Evolutionary conservation across 2,888 invertebrate genomes (phyloP).

Genomic region (Elegia similella): DNA sequence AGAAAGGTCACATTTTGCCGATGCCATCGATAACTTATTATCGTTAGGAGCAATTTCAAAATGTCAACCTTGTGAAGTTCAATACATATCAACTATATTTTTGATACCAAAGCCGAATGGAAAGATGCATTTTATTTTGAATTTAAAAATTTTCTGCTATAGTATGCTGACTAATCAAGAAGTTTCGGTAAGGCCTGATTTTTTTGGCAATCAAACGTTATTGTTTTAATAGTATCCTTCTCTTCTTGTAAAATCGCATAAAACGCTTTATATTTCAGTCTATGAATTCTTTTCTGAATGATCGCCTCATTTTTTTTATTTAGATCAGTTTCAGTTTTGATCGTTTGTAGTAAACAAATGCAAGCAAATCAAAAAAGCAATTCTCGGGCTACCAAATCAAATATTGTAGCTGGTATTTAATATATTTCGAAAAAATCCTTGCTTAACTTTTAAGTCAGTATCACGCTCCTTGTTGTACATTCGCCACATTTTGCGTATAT

Average conservation of each 20-base stretch:
- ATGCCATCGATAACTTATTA: too few relatives aligned
- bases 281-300: slow-evolving; percentile 24
- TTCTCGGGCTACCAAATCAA: slow-evolving; percentile 29
- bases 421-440: slow-evolving; percentile 26
- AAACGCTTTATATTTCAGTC: slow-evolving; percentile 23
- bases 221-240: slow-evolving; percentile 13
- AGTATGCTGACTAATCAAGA: slow-evolving; percentile 32
- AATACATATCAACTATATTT: slow-evolving; percentile 16
- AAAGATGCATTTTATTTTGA: too few relatives aligned
- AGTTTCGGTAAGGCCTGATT: slow-evolving; percentile 16
- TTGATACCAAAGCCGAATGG: slow-evolving; percentile 17
- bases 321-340: slow-evolving; percentile 24
- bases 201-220: slow-evolving; percentile 5
- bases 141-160: slow-evolving; percentile 35
- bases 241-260: slow-evolving; percentile 16
- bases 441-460: slow-evolving; percentile 22
- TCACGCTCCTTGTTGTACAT: slow-evolving; percentile 19
- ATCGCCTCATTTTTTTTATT: slow-evolving; percentile 23
- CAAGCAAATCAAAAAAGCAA: slow-evolving; percentile 30
- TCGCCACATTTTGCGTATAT: slow-evolving; percentile 28
- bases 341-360: slow-evolving; percentile 27
- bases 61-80: background rate
- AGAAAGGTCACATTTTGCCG: too few relatives aligned
- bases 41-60: too few relatives aligned
- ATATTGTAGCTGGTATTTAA: slow-evolving; percentile 30